Evolutionary conservation across 2,113 vertebrate genomes (phyloP).

Genomic region (Felis chaus): DNA sequence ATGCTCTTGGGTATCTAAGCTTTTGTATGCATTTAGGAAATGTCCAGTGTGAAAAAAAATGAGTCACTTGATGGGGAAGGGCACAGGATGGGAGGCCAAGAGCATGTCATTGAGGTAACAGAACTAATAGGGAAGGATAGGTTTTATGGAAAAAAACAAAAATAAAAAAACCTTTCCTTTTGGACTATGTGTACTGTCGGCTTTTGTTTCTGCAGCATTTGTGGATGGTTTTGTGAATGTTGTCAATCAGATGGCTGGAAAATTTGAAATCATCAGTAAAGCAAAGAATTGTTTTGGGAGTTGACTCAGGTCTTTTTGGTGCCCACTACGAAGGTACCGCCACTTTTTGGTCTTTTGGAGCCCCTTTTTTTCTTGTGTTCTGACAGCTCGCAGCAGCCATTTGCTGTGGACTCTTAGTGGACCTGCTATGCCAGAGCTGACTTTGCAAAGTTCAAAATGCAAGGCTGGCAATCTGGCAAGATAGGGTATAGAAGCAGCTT

Average conservation of each 20-base stretch:
- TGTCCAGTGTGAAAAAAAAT: not conserved
- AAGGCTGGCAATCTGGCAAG: constrained; percentile 52
- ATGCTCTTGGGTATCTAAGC: not conserved
- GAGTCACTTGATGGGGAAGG: not conserved
- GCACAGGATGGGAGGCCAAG: not conserved
- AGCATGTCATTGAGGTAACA: not conserved
- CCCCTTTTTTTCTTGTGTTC: not conserved
- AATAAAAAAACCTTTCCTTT: not conserved
- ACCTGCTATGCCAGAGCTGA: constrained; percentile 57
- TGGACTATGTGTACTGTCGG: not conserved
- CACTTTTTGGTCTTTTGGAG: not conserved
- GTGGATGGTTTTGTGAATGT: constrained; percentile 35
- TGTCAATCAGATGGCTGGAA: constrained; percentile 15
- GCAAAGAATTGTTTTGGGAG: constrained; percentile 33
- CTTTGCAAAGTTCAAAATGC: constrained; percentile 52
- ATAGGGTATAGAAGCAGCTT: constrained; percentile 50
- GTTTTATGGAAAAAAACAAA: not conserved
- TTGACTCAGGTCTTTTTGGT: constrained; percentile 7
- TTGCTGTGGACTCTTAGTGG: constrained; percentile 45
- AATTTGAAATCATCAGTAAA: not conserved
- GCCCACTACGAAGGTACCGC: not conserved
- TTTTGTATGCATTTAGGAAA: constrained; percentile 33
- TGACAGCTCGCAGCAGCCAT: not conserved
- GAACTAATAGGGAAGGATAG: not conserved
- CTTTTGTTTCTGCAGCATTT: constrained; percentile 19